phyloP scores from a whole-genome alignment of 2,888 invertebrate species.

The Trichacis sp. region DNA sequence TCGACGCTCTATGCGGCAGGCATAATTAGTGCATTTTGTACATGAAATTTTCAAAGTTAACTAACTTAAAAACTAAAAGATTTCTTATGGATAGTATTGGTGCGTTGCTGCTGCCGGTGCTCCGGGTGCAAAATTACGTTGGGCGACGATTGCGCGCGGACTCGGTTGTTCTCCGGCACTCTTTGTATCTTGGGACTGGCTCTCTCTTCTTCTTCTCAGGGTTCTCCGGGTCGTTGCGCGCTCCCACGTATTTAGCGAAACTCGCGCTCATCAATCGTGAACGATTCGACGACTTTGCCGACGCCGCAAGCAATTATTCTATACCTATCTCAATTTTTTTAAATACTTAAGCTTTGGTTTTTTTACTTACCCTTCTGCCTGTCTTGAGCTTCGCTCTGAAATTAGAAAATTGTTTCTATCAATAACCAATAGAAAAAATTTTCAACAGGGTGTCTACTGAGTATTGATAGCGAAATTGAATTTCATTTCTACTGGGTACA shows the following conservation, averaged over 20 bases:
- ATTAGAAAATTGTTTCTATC: too few species aligned
- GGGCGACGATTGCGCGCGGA: not conserved
- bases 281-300: not conserved
- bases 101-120: not conserved
- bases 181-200: not conserved
- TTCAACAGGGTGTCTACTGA: too few species aligned
- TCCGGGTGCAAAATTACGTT: not conserved
- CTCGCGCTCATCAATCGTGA: not conserved
- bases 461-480: too few species aligned
- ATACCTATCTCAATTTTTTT: slow-evolving; percentile 2
- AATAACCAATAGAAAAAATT: slow-evolving; percentile 16
- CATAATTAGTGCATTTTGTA: slow-evolving; percentile 63
- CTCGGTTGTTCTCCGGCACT: not conserved
- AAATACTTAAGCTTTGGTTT: slow-evolving; percentile 25
- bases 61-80: slow-evolving; percentile 64
- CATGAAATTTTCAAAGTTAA: slow-evolving; percentile 61
- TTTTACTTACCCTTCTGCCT: slow-evolving; percentile 65
- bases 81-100: slow-evolving; percentile 46
- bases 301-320: not conserved
- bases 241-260: not conserved
- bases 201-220: not conserved
- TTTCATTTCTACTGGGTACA: slow-evolving; percentile 3
- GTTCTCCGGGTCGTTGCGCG: not conserved
- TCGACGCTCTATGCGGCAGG: slow-evolving; percentile 67
- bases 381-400: slow-evolving; percentile 64